phyloP scores from a whole-genome alignment of 1,140 invertebrate genomes.

The Parapsyche elsis region DNA sequence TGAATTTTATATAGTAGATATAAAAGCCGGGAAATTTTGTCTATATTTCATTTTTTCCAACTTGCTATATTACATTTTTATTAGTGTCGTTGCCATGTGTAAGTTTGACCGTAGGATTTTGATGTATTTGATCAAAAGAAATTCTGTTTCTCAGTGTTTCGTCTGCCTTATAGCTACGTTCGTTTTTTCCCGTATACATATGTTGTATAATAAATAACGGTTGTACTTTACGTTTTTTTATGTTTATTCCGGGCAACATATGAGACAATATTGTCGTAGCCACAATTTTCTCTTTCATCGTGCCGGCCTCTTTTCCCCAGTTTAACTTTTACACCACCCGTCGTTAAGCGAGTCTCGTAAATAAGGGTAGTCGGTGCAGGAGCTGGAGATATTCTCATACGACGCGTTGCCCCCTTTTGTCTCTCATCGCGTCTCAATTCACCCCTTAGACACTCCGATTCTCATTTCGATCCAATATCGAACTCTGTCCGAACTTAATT shows the following conservation, averaged over 20 bases:
- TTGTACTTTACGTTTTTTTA: constrained; percentile 4
- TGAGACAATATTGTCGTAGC: not conserved
- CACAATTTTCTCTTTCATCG: not conserved
- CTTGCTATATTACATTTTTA: too few relatives aligned
- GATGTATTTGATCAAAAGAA: too few relatives aligned
- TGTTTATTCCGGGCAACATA: not conserved
- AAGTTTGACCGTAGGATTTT: too few relatives aligned
- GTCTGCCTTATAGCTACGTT: too few relatives aligned
- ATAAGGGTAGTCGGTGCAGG: not conserved
- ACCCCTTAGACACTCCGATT: not conserved
- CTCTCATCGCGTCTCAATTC: not conserved
- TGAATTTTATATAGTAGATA: too few relatives aligned
- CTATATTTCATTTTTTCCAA: too few relatives aligned
- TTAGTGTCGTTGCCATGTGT: too few relatives aligned
- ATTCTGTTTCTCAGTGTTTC: too few relatives aligned
- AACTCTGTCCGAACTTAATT: constrained; percentile 17
- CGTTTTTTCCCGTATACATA: not conserved
- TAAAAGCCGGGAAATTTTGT: too few relatives aligned
- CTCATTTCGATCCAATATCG: constrained; percentile 10
- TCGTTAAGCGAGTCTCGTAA: not conserved
- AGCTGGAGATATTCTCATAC: not conserved
- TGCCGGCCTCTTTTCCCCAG: not conserved
- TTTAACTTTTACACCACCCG: constrained; percentile 6
- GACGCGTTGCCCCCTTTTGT: not conserved
- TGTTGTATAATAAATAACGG: not conserved